Evolutionary conservation across 2,113 vertebrate species (phyloP).

Genomic region (Suricata suricatta): DNA sequence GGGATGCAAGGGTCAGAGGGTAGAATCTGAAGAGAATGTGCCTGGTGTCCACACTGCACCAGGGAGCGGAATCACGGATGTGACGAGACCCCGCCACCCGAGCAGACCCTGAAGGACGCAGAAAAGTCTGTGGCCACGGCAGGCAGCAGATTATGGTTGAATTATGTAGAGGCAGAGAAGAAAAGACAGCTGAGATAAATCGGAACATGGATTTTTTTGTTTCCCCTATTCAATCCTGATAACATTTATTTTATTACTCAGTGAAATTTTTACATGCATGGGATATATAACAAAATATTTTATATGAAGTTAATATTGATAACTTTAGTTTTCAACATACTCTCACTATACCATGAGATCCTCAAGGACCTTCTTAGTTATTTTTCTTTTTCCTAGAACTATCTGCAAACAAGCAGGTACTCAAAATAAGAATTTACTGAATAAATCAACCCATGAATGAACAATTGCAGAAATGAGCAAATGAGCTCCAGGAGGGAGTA

Average conservation of each 20-base stretch:
- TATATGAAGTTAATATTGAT: constrained; percentile 60
- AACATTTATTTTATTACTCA: constrained; percentile 63
- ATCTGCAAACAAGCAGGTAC: constrained; percentile 26
- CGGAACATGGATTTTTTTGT: constrained; percentile 63
- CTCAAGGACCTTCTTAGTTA: not conserved
- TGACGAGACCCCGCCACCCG: accelerated
- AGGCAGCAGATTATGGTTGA: not conserved
- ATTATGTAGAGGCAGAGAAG: not conserved
- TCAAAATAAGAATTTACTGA: constrained; percentile 22
- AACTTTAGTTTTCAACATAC: constrained; percentile 44
- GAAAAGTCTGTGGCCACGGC: accelerated
- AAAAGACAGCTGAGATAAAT: constrained; percentile 15
- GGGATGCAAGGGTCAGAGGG: not conserved
- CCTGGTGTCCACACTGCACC: accelerated
- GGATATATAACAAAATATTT: constrained; percentile 58
- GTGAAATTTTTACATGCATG: constrained; percentile 46
- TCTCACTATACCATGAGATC: not conserved
- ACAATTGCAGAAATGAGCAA: not conserved
- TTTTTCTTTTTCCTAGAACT: not conserved
- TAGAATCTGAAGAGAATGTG: accelerated
- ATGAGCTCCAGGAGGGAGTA: not conserved
- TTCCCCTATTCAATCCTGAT: constrained; percentile 57
- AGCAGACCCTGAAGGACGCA: not conserved
- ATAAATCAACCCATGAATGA: not conserved
- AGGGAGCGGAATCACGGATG: accelerated